Conservation (phyloP, 2,888 invertebrate species). For the Pteria penguin region DNA sequence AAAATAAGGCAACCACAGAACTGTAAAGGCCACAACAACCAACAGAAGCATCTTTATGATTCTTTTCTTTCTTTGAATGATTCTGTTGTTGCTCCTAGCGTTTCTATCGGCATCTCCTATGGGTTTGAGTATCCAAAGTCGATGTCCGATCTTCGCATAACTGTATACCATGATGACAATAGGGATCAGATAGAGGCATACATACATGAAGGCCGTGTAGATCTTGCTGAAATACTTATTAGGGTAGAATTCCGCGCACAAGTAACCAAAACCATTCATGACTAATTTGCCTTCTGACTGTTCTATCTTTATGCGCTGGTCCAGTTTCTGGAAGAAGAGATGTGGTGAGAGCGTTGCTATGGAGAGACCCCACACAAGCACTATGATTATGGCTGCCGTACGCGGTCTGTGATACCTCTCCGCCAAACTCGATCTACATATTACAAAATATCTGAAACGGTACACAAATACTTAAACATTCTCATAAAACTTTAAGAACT, state of each 20-base stretch:
- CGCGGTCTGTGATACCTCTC: slow-evolving; percentile 58
- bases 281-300: slow-evolving; percentile 6
- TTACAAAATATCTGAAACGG: slow-evolving; percentile 66
- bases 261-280: slow-evolving; percentile 50
- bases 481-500: no score
- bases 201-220: slow-evolving; percentile 63
- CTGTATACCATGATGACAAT: slow-evolving; percentile 65
- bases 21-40: slow-evolving; percentile 66
- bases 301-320: slow-evolving; percentile 54
- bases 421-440: slow-evolving; percentile 64
- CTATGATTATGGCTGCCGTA: slow-evolving; percentile 58
- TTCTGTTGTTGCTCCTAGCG: slow-evolving; percentile 54
- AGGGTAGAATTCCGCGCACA: slow-evolving; percentile 67
- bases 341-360: slow-evolving; percentile 62
- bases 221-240: slow-evolving; percentile 42
- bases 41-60: slow-evolving; percentile 68
- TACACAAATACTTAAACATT: not conserved
- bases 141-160: slow-evolving; percentile 66
- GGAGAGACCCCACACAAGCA: slow-evolving; percentile 61
- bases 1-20: slow-evolving; percentile 73
- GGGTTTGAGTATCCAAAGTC: slow-evolving; percentile 66
- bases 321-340: slow-evolving; percentile 62
- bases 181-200: slow-evolving; percentile 64
- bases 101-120: slow-evolving; percentile 63
- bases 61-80: slow-evolving; percentile 61